Base-by-base conservation (phyloP, 2,113 vertebrate species). In the Coryphaenoides rupestris region DNA sequence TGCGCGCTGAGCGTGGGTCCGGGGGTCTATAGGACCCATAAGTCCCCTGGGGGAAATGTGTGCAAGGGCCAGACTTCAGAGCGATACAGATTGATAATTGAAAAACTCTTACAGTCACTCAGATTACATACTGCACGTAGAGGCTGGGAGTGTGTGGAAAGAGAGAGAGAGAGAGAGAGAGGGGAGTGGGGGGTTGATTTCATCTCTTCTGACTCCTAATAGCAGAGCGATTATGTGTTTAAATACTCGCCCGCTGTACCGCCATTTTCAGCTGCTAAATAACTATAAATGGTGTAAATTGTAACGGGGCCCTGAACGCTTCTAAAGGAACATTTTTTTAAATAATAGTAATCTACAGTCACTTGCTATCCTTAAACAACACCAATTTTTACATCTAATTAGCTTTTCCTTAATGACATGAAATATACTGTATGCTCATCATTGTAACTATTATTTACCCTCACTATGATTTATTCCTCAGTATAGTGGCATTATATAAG, bases 1-100 rank as follows among this genome's bases (percentile, higher is more conserved):
- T n/a, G n/a, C n/a, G 84, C 79, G 76, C 83, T 84, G 1, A 2
- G 28, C 28, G 3, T 72, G 78, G 80, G 82, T 86, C n/a, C n/a
- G n/a, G n/a, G n/a, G n/a, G n/a, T n/a, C n/a, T n/a, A n/a, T n/a
- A n/a, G n/a, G n/a, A n/a, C n/a, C n/a, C n/a, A n/a, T n/a, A n/a
- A n/a, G n/a, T n/a, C n/a, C n/a, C n/a, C n/a, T n/a, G n/a, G n/a
- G n/a, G n/a, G n/a, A n/a, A n/a, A n/a, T n/a, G n/a, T n/a, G n/a
- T n/a, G n/a, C n/a, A n/a, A n/a, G n/a, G n/a, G n/a, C n/a, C n/a
- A n/a, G n/a, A n/a, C n/a, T n/a, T n/a, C n/a, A n/a, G n/a, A n/a
- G n/a, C n/a, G n/a, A 69, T 47, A 15, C 72, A 81, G 63, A 74
- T 78, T 68, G 85, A 87, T 80, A 73, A 78, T 13, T 82, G 72